These are phyloP conservation scores for Zeus faber DNA, from an alignment of 2,113 vertebrate genomes.

Conservation along the genomic window DNA sequence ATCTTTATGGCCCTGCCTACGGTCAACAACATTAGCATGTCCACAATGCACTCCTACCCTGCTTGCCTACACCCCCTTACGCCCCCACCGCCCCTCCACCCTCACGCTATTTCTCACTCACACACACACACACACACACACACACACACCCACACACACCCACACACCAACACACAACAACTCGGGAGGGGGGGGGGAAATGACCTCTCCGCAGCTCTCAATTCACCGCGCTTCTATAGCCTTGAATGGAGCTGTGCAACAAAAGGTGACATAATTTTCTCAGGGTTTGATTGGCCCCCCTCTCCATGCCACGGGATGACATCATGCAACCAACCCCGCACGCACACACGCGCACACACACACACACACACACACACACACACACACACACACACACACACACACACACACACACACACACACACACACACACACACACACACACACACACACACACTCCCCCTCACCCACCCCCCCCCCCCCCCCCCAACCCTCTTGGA, in stretches of 20 bases:
- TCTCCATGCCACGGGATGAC: conserved; percentile 73
- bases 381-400: conserved; percentile 24
- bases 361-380: conserved; percentile 3
- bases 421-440: too few species aligned
- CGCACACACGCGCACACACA: conserved; percentile 2
- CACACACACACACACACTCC: conserved; percentile 4
- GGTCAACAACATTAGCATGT: conserved; percentile 79
- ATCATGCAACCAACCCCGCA: conserved; percentile 67
- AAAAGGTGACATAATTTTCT: conserved; percentile 86
- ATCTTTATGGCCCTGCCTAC: conserved; percentile 80
- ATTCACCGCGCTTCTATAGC: conserved; percentile 85
- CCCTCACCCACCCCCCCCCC: too few species aligned
- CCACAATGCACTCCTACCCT: conserved; percentile 63
- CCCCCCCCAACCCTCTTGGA: conserved; percentile 78
- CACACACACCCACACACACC: conserved; percentile 45
- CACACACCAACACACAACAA: conserved; percentile 41
- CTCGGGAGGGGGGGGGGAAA: conserved; percentile 49
- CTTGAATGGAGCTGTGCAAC: conserved; percentile 82
- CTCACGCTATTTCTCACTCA: conserved; percentile 49
- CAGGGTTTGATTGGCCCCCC: conserved; percentile 80
- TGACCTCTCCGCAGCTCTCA: conserved; percentile 79
- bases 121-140: conserved; percentile 57
- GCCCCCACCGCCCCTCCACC: background rate
- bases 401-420: too few species aligned
- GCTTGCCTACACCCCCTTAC: conserved; percentile 40